Conservation (phyloP, 1,140 invertebrate species). For the Delia radicum region DNA sequence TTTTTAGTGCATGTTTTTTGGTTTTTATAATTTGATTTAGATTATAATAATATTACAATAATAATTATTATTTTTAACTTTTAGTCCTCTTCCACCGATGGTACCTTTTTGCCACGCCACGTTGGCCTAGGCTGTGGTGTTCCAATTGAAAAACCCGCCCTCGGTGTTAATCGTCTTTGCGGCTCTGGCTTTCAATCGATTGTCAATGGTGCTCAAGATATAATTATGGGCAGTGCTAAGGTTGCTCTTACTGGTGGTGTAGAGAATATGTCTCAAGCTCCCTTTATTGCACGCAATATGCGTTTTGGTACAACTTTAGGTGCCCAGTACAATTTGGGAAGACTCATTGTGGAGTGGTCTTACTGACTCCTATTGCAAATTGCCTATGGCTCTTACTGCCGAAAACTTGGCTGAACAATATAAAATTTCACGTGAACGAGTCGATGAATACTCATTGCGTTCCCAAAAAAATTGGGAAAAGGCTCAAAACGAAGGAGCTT, state of each 20-base stretch:
- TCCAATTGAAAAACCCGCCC: constrained; percentile 76
- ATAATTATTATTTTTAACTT: constrained; percentile 9
- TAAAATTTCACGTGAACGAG: constrained; percentile 80
- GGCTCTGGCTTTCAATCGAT: constrained; percentile 96
- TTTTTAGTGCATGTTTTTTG: too few relatives aligned
- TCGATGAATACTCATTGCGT: constrained; percentile 83
- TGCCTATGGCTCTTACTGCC: constrained; percentile 96
- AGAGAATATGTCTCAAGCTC: constrained; percentile 96
- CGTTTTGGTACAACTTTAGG: constrained; percentile 92
- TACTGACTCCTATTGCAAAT: constrained; percentile 84
- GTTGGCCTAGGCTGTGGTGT: constrained; percentile 81
- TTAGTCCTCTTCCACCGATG: constrained; percentile 69
- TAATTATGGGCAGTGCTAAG: constrained; percentile 79
- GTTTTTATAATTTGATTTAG: too few relatives aligned
- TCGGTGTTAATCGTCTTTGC: constrained; percentile 85
- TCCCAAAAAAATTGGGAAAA: constrained; percentile 84
- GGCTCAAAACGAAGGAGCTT: constrained; percentile 83
- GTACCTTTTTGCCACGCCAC: constrained; percentile 86
- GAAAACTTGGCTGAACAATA: constrained; percentile 95
- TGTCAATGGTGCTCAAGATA: constrained; percentile 89
- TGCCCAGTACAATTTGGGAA: constrained; percentile 76
- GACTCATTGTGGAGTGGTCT: constrained; percentile 92
- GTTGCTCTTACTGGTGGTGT: constrained; percentile 89
- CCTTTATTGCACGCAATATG: constrained; percentile 82
- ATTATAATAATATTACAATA: too few relatives aligned